Base-by-base conservation (phyloP, 2,113 vertebrate species). In the Chrysochloris asiatica region DNA sequence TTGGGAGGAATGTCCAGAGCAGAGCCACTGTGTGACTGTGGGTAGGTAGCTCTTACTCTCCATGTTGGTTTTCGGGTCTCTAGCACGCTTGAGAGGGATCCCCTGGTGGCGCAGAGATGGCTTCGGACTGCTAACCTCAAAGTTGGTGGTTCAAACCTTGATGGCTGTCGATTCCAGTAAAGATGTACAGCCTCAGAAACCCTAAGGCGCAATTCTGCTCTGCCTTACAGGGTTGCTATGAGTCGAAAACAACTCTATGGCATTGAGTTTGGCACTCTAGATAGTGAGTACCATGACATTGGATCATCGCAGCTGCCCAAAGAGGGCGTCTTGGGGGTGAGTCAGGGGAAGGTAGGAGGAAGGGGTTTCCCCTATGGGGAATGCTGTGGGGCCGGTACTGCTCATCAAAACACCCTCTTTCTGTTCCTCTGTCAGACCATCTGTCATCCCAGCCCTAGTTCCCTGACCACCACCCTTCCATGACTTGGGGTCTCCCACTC, bases 281-380 rank as follows among this genome's bases (percentile, higher is more conserved):
- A 94, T 47, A 79, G 26, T n/a, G n/a, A n/a, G n/a, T n/a, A 9
- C 54, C 13, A 82, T 86, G 11, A 90, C 85, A 3, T 30, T 48
- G 82, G 90, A n/a, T n/a, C n/a, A n/a, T n/a, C 59, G 71, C 36
- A 56, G 43, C 54, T 80, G 21, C 14, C 17, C 86, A 63, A 86
- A 86, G 41, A 84, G 81, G 52, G 90, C 86, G 63, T 96, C 86
- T 38, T 72, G 67, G 67, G 38, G 61, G 22, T 80, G 76, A 80
- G 79, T 86, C 16, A 72, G 17, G 17, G 56, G 77, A 75, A 94
- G 54, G 86, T 83, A 90, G 59, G 50, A 83, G 41, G 72, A 84
- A 89, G 38, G n/a, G 30, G 38, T 56, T 19, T 56, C 67, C 52
- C 0, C 3, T 11, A 52, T 61, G 21, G 45, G n/a, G 33, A 75